Evolutionary conservation across 2,113 vertebrate species (phyloP), one percentile per base, ranked within the genome.

Genomic region (Anolis sagrei): DNA sequence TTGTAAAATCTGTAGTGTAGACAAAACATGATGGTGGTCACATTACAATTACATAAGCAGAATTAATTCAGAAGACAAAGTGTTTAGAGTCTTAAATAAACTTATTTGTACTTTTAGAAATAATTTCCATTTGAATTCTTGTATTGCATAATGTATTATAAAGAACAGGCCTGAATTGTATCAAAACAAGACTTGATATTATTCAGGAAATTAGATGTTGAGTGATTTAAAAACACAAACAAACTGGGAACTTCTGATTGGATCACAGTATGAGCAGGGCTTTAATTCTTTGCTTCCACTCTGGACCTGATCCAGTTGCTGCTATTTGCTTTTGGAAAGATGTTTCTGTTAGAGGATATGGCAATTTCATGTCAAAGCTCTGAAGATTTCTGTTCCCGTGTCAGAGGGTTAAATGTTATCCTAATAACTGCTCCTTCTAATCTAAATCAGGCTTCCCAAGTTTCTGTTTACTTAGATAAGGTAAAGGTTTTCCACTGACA

Each of bases 1-100:
- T 78, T 90, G 36, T 21, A 82, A 92, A 91, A 93, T 72, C 79
- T 69, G n/a, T 51, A 80, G 69, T 75, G 66, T 69, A 82, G 68
- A 86, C 49, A 78, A 61, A 86, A 88, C 0, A 2, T 21, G 27
- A 86, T 7, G 69, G 87, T 79, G 69, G 87, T 79, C 49, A 69
- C 14, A 49, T 78, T 86, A 83, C 70, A 76, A 66, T 8, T 49
- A 54, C 64, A 34, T 69, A 78, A 86, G n/a, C 13, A 92, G 91
- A 13, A 44, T 85, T 91, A 6, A 44, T 88, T 89, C 74, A 21
- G 32, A 82, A 90, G 81, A 73, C 85, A 73, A 58, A 68, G 78
- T 14, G 39, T 78, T 77, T 68, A 70, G 81, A 66, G 51, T 90
- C 54, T 25, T 39, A 68, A 11, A 27, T n/a, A 82, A 29, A 36